Percentiles rank a stretch among this genome's conserved stretches.
phyloP scores from a whole-genome alignment of 2,113 vertebrate genomes.

The Callaeas wilsoni region DNA sequence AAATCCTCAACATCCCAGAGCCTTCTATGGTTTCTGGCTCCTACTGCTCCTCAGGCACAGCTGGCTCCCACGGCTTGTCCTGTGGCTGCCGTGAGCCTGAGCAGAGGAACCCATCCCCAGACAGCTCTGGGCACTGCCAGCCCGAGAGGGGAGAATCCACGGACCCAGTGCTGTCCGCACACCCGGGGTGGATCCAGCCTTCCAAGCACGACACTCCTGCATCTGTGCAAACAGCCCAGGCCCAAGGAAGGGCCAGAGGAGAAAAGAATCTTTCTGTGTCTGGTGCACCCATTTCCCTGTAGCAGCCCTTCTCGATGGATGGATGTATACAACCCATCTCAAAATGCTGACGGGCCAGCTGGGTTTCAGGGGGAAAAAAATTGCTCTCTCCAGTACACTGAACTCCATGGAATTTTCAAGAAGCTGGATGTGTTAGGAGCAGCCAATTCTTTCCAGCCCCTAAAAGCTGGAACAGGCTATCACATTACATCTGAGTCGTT shows the following conservation, averaged over 20 bases:
- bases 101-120: background rate
- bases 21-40: background rate
- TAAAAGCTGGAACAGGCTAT: background rate
- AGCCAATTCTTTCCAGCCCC: background rate
- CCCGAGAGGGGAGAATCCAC: fast-evolving
- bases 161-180: fast-evolving
- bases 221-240: background rate
- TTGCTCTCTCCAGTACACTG: background rate
- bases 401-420: background rate
- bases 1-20: background rate
- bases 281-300: background rate
- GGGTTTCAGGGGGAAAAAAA: fast-evolving
- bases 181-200: background rate
- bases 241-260: background rate
- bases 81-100: fast-evolving
- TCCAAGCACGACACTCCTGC: fast-evolving
- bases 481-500: background rate
- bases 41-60: background rate
- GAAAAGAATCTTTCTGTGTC: background rate
- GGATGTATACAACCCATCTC: background rate
- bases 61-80: fast-evolving
- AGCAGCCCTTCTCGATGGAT: background rate
- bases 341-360: background rate
- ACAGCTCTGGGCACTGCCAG: background rate
- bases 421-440: background rate